Evolutionary conservation across 2,797 vertebrate genomes (phyloP), one percentile per base, ranked within the genome.

Genomic region (Chaetophractus vellerosus): DNA sequence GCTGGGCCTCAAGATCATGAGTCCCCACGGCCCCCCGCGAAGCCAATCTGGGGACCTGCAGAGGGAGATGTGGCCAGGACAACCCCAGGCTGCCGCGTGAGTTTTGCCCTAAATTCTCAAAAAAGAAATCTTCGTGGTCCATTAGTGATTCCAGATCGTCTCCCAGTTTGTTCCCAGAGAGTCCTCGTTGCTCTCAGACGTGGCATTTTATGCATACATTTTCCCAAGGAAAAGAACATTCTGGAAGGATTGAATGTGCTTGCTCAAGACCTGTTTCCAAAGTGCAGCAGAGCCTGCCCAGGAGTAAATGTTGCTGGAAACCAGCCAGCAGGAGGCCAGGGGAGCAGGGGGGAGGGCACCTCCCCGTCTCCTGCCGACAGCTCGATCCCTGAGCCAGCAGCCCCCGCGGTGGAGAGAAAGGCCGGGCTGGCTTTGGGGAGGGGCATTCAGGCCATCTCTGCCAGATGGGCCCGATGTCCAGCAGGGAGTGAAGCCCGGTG

Each of bases 281-380:
- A 48, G 24, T 6, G 8, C 18, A 52, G 74, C 48, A n/a, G 87
- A 76, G 21, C 71, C 28, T 9, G 11, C 61, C 19, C 4, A 9
- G 28, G 1, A 41, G 21, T 38, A 15, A 66, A 24, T 0, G 2
- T n/a, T 19, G 10, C 31, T 2, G 23, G 45, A 26, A 24, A 11
- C 18, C 50, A 48, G 31, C 45, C 16, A 26, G 72, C 55, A 48
- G 7, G 26, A 36, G 28, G n/a, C 15, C 7, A 2, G 0, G 41
- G 0, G 5, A 8, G 5, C 0, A 0, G 14, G 12, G 24, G 41
- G 66, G 33, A 41, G n/a, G 75, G 2, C 68, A 1, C 26, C 28
- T 45, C 36, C 18, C 41, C 61, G 33, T 0, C 41, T 19, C n/a
- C 55, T 16, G 6, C 7, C 72, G 24, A 55, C 10, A 1, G 7